Percentiles rank a stretch among this genome's conserved stretches.
Evolutionary conservation across 2,888 invertebrate species (phyloP).

Genomic region (Dasypolia templi): DNA sequence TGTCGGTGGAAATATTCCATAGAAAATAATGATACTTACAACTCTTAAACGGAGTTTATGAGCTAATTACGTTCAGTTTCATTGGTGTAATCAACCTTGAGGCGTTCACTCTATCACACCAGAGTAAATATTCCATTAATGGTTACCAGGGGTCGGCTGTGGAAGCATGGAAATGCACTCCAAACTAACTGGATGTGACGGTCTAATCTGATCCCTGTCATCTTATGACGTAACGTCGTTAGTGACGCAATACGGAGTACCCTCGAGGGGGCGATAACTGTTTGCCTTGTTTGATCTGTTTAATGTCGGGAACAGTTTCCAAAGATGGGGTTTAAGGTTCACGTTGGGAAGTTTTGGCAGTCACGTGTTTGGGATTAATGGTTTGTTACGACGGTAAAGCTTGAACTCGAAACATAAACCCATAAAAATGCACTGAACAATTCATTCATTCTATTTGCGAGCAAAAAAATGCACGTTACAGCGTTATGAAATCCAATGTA

Average conservation of each 20-base stretch:
- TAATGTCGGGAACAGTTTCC: constrained; percentile 61
- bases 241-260: constrained; percentile 64
- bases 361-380: constrained; percentile 42
- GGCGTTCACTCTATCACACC: constrained; percentile 56
- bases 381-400: not conserved
- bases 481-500: constrained; percentile 32
- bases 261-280: constrained; percentile 69
- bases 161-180: constrained; percentile 79
- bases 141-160: constrained; percentile 53
- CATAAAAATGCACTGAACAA: constrained; percentile 40
- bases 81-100: constrained; percentile 40
- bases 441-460: constrained; percentile 38
- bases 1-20: too few relatives aligned
- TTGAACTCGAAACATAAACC: not conserved
- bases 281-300: constrained; percentile 66
- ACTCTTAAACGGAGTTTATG: too few relatives aligned
- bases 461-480: constrained; percentile 36
- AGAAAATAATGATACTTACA: too few relatives aligned
- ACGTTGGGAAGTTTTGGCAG: constrained; percentile 47
- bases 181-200: constrained; percentile 67
- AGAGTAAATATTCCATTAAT: constrained; percentile 75
- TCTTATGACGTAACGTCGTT: constrained; percentile 72
- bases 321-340: constrained; percentile 48
- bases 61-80: too few relatives aligned
- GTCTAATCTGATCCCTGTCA: constrained; percentile 72